A percentile compares a stretch with the other conserved stretches of the same genome.
These are phyloP conservation scores for Limanda limanda DNA, from an alignment of 2,113 vertebrate species.

Conservation along the genomic window DNA sequence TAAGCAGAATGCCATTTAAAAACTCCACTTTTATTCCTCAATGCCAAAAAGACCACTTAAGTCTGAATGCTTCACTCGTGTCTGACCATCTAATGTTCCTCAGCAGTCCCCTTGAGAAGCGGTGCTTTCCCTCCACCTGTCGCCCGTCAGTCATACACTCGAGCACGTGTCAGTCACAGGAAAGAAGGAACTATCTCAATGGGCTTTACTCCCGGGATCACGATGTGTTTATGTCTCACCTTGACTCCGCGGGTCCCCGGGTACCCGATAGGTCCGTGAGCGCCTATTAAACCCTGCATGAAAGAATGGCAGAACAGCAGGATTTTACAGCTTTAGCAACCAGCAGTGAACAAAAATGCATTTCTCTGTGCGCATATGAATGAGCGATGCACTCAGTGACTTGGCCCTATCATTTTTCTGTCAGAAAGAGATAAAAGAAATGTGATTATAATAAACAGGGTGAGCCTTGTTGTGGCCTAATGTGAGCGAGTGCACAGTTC, in stretches of 20 bases:
- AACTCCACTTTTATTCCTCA: background rate
- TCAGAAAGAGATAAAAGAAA: background rate
- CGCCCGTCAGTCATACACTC: constrained; percentile 64
- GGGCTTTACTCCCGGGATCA: constrained; percentile 18
- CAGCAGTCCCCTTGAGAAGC: constrained; percentile 53
- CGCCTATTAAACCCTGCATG: constrained; percentile 84
- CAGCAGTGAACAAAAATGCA: background rate
- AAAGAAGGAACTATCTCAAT: constrained; percentile 37
- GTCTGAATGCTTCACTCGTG: constrained; percentile 23
- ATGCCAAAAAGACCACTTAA: constrained; percentile 22
- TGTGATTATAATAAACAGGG: constrained; percentile 17
- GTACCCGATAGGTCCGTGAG: constrained; percentile 88
- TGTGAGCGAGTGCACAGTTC: constrained; percentile 26
- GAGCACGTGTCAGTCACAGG: constrained; percentile 63
- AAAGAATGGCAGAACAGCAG: constrained; percentile 6
- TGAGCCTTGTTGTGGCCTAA: constrained; percentile 18
- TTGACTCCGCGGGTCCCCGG: constrained; percentile 92
- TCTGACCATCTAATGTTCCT: constrained; percentile 44
- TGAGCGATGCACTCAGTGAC: constrained; percentile 5
- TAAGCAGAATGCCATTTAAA: constrained; percentile 10
- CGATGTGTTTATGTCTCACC: constrained; percentile 78
- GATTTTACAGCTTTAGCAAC: background rate
- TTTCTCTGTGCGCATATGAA: background rate
- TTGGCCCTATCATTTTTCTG: constrained; percentile 9
- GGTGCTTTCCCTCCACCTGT: constrained; percentile 51